phyloP scores from a whole-genome alignment of 2,113 vertebrate species.

The Cheilinus undulatus region DNA sequence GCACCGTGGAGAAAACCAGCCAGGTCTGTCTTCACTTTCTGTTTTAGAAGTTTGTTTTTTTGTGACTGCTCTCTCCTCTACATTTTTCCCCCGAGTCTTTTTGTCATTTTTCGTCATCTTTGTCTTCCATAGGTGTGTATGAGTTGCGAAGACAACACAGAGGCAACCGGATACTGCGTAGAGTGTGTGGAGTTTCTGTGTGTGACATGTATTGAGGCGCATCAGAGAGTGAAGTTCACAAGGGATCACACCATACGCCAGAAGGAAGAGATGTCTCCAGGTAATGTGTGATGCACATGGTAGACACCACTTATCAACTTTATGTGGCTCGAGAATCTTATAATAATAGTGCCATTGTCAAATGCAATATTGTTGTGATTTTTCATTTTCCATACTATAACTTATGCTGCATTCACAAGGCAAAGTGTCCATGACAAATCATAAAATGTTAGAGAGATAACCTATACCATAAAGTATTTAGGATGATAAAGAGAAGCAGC shows the following conservation, averaged over 20 bases:
- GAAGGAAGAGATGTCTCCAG: conserved; percentile 97
- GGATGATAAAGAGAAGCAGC: too few relatives aligned
- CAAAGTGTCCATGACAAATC: too few relatives aligned
- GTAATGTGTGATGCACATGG: conserved; percentile 68
- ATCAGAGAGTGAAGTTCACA: conserved; percentile 98
- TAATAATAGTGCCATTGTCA: too few relatives aligned
- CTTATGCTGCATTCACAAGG: too few relatives aligned
- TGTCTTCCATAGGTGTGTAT: conserved; percentile 89
- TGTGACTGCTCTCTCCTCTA: not conserved
- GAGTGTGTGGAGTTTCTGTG: conserved; percentile 98
- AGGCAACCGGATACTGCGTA: conserved; percentile 96
- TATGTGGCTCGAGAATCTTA: not conserved
- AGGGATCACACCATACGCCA: conserved; percentile 97
- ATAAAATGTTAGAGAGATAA: too few relatives aligned
- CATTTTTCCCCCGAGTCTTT: not conserved
- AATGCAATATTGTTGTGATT: not conserved
- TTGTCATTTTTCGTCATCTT: not conserved
- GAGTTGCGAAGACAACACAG: conserved; percentile 98
- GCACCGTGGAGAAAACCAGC: conserved; percentile 97
- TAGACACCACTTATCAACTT: not conserved
- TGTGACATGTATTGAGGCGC: conserved; percentile 95
- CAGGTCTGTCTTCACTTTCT: conserved; percentile 84
- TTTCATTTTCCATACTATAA: too few relatives aligned
- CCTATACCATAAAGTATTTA: too few relatives aligned
- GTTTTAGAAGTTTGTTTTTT: not conserved